Percentiles rank a stretch among this genome's conserved stretches.
Conservation (phyloP, 2,888 invertebrate species). For the Hololepta plana region DNA sequence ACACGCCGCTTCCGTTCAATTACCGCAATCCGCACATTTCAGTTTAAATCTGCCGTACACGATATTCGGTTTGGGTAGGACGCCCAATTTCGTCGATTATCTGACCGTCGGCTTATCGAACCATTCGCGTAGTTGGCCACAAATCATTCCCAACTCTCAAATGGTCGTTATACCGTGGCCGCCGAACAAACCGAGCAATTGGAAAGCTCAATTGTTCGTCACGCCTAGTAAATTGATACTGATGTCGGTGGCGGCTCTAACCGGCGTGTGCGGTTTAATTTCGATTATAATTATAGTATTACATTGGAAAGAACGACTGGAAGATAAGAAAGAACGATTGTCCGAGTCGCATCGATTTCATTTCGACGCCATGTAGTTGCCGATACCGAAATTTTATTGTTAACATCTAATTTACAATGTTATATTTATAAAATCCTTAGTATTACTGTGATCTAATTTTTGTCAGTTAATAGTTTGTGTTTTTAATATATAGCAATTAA, state of each 20-base stretch:
- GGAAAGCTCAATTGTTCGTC: constrained; percentile 86
- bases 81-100: constrained; percentile 92
- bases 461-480: not conserved
- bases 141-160: constrained; percentile 95
- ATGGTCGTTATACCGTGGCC: constrained; percentile 88
- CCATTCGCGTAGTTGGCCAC: constrained; percentile 60
- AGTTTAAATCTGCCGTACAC: constrained; percentile 89
- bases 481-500: too few relatives aligned
- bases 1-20: constrained; percentile 68
- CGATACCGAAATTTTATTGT: constrained; percentile 6
- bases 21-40: constrained; percentile 83
- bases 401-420: constrained; percentile 1
- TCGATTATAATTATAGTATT: constrained; percentile 68
- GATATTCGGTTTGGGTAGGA: constrained; percentile 92
- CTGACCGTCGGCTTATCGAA: constrained; percentile 65
- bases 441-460: not conserved
- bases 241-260: constrained; percentile 76
- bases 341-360: constrained; percentile 71
- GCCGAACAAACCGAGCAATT: constrained; percentile 51
- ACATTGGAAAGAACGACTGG: constrained; percentile 77
- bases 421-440: not conserved
- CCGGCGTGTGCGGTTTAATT: constrained; percentile 72
- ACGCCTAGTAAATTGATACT: constrained; percentile 86
- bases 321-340: constrained; percentile 59
- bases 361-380: constrained; percentile 73